Evolutionary conservation across 2,888 invertebrate species (phyloP).

Genomic region (Protodeltote pygarga): DNA sequence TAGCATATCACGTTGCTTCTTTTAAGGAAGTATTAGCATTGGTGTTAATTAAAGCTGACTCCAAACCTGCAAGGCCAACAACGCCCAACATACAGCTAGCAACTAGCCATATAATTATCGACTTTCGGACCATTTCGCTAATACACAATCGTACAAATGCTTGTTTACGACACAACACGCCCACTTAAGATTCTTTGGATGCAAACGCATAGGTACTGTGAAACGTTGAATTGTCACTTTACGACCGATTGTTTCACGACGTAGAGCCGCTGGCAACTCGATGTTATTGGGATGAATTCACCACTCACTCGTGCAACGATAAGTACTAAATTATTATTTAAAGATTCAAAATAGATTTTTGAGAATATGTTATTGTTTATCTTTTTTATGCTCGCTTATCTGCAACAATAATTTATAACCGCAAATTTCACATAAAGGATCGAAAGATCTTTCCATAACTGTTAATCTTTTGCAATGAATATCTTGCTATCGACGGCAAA

Average conservation of each 20-base stretch:
- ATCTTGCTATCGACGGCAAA: constrained; percentile 64
- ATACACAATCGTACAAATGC: constrained; percentile 57
- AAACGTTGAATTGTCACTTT: constrained; percentile 64
- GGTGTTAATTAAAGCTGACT: constrained; percentile 73
- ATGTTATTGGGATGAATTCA: constrained; percentile 58
- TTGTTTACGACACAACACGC: constrained; percentile 59
- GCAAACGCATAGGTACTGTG: constrained; percentile 39
- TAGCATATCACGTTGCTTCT: constrained; percentile 65
- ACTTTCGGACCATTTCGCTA: constrained; percentile 63
- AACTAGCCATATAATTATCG: constrained; percentile 60
- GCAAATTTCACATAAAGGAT: constrained; percentile 47
- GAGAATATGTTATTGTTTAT: constrained; percentile 21
- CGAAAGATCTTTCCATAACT: constrained; percentile 64
- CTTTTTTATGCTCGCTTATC: constrained; percentile 21
- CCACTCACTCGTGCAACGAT: constrained; percentile 47
- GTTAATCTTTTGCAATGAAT: constrained; percentile 63
- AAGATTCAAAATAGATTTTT: constrained; percentile 26
- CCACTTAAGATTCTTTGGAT: constrained; percentile 48
- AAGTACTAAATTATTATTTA: constrained; percentile 36
- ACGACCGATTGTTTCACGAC: constrained; percentile 65
- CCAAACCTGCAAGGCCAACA: constrained; percentile 47
- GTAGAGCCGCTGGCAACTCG: constrained; percentile 41
- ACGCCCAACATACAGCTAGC: constrained; percentile 49
- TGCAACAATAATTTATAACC: constrained; percentile 26
- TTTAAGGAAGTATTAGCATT: constrained; percentile 59